Evolutionary conservation across 2,797 vertebrate species (phyloP), one percentile per base, ranked within the genome.

Genomic region (Craterocephalus amniculus): DNA sequence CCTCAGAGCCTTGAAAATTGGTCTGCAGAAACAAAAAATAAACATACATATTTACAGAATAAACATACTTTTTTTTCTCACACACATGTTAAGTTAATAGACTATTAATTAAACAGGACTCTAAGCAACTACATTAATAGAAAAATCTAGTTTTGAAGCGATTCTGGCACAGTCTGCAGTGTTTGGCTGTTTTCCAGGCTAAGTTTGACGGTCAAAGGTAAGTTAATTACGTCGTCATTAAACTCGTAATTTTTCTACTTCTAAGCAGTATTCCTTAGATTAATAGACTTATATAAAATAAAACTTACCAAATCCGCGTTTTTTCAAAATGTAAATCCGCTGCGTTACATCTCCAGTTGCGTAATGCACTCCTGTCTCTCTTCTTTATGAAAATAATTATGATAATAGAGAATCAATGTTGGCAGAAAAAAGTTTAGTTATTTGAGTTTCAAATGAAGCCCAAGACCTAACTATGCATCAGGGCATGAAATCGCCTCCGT

Each of bases 231-330:
- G 0, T 55, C 12, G 6, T 16, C 52, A 18, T 31, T 29, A 4
- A 58, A 58, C 26, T 11, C 31, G 13, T 20, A 18, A 26, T 22
- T 38, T 59, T 18, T 14, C 34, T 14, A 18, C 14, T 9, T 20
- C 7, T 3, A 16, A 27, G 27, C 6, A 29, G 16, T 55, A 29
- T 29, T 18, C 16, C 26, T 51, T 51, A 12, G 11, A 13, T 51
- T 18, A 29, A 55, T 31, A 48, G n/a, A n/a, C 45, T 22, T 22
- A 18, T 2, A 27, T 6, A 0, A 54, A 67, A 36, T 58, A 0
- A 49, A 77, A 84, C 89, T 86, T 65, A 93, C 91, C 87, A 55
- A 60, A 77, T 40, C 9, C 14, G 59, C 43, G n/a, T 49, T 40
- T 61, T 52, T 58, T 27, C 40, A 48, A 59, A 26, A 38, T 49